These are phyloP conservation scores for Leuctra nigra DNA, from an alignment of 2,888 invertebrate genomes.

Conservation along the genomic window DNA sequence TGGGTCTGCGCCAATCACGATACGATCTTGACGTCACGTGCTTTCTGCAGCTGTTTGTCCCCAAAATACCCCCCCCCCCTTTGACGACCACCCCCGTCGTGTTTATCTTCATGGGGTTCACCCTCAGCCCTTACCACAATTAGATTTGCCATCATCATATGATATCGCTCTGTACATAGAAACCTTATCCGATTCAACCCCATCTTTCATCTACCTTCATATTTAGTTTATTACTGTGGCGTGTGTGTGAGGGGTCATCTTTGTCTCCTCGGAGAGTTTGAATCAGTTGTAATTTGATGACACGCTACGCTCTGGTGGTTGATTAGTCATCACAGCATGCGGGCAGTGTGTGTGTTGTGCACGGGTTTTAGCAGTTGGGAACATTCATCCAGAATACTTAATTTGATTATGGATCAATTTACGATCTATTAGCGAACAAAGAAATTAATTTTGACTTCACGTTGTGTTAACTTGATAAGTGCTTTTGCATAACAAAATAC, in stretches of 20 bases:
- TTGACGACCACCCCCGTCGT: background rate
- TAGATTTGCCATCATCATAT: conserved; percentile 11
- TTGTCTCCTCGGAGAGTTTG: background rate
- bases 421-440: too few relatives aligned
- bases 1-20: background rate
- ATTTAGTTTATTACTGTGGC: background rate
- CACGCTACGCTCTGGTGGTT: too few relatives aligned
- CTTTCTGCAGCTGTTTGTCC: background rate
- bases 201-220: conserved; percentile 5
- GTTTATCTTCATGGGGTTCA: conserved; percentile 1
- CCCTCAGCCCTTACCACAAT: conserved; percentile 12
- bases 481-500: too few relatives aligned
- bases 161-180: background rate
- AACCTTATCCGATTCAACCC: conserved; percentile 6
- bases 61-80: background rate
- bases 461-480: too few relatives aligned
- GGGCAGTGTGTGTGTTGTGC: too few relatives aligned
- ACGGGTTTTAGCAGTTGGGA: too few relatives aligned
- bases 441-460: too few relatives aligned
- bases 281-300: too few relatives aligned
- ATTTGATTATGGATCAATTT: too few relatives aligned
- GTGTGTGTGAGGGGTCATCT: background rate
- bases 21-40: background rate
- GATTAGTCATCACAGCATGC: too few relatives aligned
- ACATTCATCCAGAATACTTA: too few relatives aligned